These are phyloP conservation scores for Pachycephala philippinensis DNA, from an alignment of 2,113 vertebrate genomes.

Conservation along the genomic window DNA sequence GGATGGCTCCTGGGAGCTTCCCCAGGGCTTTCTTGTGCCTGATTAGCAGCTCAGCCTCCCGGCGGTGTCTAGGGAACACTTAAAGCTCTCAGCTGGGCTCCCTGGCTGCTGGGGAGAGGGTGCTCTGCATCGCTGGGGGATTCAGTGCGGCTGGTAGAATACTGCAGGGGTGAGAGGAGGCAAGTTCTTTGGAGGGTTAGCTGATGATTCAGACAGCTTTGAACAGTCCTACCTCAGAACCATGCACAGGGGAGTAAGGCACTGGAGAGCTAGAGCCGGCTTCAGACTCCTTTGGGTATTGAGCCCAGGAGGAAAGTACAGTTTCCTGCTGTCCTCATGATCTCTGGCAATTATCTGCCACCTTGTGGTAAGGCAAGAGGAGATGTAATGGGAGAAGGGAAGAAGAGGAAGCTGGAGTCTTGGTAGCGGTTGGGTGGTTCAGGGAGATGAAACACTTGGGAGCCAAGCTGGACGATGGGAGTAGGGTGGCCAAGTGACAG, in stretches of 20 bases:
- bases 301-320: not conserved
- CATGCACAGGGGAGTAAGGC: not conserved
- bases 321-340: not conserved
- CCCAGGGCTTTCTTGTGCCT: not conserved
- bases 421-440: not conserved
- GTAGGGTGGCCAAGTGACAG: not conserved
- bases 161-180: not conserved
- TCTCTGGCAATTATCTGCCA: not conserved
- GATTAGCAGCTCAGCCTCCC: not conserved
- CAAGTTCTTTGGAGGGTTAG: not conserved
- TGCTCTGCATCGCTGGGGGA: not conserved
- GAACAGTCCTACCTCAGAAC: not conserved
- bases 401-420: not conserved
- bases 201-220: not conserved
- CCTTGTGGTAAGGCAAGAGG: not conserved
- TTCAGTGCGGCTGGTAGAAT: not conserved
- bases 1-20: not conserved
- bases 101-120: not conserved
- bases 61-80: not conserved
- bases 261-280: not conserved
- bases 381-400: not conserved
- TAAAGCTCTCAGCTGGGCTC: not conserved
- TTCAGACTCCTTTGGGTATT: not conserved
- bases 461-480: not conserved
- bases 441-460: not conserved